Evolutionary conservation across 1,140 invertebrate genomes (phyloP).

Genomic region (Trinorchestia longiramus): DNA sequence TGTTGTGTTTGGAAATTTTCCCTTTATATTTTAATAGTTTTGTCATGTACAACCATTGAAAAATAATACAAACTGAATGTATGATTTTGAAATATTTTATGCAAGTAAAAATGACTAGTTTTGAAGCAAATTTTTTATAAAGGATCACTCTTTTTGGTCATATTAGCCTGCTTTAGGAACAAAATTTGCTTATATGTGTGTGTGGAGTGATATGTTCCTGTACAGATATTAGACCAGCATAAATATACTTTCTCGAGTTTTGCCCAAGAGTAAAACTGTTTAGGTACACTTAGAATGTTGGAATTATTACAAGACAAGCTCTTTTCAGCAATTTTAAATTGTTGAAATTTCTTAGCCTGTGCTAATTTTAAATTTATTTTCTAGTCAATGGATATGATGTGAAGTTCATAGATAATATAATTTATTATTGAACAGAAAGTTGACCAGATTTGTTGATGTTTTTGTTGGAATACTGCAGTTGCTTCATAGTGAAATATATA

Average conservation of each 20-base stretch:
- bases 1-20: background rate
- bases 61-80: no score
- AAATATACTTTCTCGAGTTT: background rate
- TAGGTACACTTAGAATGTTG: background rate
- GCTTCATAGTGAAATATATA: no score
- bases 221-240: background rate
- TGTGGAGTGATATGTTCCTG: background rate
- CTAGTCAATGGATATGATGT: no score
- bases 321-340: background rate
- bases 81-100: no score
- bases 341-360: background rate
- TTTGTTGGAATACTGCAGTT: no score
- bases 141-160: background rate
- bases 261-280: background rate
- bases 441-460: no score
- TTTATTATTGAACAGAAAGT: no score
- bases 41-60: no score
- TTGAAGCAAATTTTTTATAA: no score
- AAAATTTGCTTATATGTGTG: background rate
- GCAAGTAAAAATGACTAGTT: no score
- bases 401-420: no score
- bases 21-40: background rate
- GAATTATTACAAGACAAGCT: background rate
- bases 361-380: no score
- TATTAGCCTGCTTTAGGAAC: background rate